These are phyloP conservation scores for Ciconia stormi DNA, from an alignment of 2,113 vertebrate genomes.

Conservation along the genomic window DNA sequence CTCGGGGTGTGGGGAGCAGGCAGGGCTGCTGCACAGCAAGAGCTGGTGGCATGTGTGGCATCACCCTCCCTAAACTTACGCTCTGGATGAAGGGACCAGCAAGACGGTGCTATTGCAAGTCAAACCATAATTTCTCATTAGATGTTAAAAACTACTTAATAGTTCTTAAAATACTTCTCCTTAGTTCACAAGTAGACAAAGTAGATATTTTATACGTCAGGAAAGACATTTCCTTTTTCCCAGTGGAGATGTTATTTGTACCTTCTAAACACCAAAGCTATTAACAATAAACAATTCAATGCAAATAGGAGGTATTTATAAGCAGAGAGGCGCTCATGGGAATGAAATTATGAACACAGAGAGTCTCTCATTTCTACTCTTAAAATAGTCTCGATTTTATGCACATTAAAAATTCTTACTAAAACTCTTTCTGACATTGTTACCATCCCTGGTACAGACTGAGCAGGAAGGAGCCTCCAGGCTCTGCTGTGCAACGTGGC, in stretches of 20 bases:
- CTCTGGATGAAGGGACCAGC: background rate
- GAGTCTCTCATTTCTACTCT: background rate
- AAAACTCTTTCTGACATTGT: background rate
- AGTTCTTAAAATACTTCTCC: background rate
- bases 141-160: background rate
- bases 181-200: background rate
- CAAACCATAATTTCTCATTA: background rate
- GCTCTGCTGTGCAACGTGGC: background rate
- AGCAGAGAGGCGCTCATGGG: background rate
- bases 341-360: background rate
- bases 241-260: background rate
- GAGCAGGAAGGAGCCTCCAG: background rate
- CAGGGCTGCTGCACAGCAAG: background rate
- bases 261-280: background rate
- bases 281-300: constrained; percentile 20
- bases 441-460: too few relatives aligned
- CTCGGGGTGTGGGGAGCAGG: background rate
- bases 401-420: background rate
- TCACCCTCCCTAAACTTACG: background rate
- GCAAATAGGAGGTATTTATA: constrained; percentile 4
- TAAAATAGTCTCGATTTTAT: background rate
- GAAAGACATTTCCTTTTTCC: background rate
- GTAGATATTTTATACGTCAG: background rate
- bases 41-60: accelerated
- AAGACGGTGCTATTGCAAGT: background rate